These are phyloP conservation scores for Coelogynopora nodosa DNA, from an alignment of 2,888 invertebrate genomes.

Conservation along the genomic window DNA sequence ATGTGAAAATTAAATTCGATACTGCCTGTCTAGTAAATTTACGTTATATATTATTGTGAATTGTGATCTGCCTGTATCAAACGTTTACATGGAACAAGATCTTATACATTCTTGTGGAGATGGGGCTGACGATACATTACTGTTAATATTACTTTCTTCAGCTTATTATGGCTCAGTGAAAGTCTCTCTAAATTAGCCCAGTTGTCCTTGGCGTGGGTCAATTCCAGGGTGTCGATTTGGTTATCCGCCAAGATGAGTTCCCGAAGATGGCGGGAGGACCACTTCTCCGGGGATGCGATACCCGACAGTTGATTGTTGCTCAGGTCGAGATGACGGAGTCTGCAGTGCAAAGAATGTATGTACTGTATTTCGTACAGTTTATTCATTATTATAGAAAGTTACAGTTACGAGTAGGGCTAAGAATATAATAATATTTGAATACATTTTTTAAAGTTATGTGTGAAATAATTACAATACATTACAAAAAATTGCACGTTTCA, in stretches of 20 bases:
- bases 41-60: too few relatives aligned
- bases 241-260: slow-evolving; percentile 54
- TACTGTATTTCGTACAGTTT: background rate
- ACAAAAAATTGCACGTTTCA: too few relatives aligned
- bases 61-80: too few relatives aligned
- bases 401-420: background rate
- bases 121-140: too few relatives aligned
- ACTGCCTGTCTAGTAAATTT: too few relatives aligned
- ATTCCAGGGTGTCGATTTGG: slow-evolving; percentile 52
- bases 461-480: background rate
- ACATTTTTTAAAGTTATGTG: background rate
- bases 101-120: too few relatives aligned
- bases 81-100: too few relatives aligned
- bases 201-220: slow-evolving; percentile 52
- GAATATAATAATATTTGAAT: background rate
- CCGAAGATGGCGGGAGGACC: slow-evolving; percentile 53
- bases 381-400: too few relatives aligned
- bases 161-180: slow-evolving; percentile 52
- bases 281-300: slow-evolving; percentile 52
- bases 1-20: too few relatives aligned
- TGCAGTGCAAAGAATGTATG: slow-evolving; percentile 43
- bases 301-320: slow-evolving; percentile 53
- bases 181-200: slow-evolving; percentile 52
- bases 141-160: slow-evolving; percentile 51
- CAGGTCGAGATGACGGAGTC: slow-evolving; percentile 54